Evolutionary conservation across 2,113 vertebrate species (phyloP).

Genomic region (Lepus americanus): DNA sequence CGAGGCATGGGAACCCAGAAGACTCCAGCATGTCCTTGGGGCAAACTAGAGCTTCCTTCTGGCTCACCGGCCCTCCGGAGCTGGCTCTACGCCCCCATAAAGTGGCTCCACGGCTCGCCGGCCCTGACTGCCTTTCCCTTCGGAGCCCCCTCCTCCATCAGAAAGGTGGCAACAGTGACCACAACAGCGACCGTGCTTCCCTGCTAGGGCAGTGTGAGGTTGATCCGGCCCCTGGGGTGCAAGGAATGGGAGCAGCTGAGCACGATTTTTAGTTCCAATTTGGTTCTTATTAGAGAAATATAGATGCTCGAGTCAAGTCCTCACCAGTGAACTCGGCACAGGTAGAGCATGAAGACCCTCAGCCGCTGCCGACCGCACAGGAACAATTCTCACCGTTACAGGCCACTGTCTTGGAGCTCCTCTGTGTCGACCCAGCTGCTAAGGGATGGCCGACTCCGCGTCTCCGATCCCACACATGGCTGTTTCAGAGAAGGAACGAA

Average conservation of each 20-base stretch:
- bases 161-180: neutral
- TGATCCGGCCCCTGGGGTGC: neutral
- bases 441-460: neutral
- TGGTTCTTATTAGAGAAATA: constrained; percentile 21
- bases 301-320: neutral
- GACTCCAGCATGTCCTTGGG: neutral
- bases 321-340: neutral
- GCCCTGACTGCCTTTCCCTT: neutral
- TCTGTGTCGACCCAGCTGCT: neutral
- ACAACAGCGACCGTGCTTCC: neutral
- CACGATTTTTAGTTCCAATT: constrained; percentile 39
- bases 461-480: neutral
- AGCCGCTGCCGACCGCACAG: neutral
- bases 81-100: neutral
- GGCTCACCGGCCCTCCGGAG: neutral
- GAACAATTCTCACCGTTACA: neutral
- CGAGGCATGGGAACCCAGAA: neutral
- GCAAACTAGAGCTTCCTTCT: neutral
- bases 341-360: neutral
- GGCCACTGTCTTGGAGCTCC: neutral
- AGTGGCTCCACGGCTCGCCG: neutral
- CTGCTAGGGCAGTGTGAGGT: neutral
- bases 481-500: neutral
- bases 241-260: neutral
- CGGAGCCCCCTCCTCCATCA: neutral